A percentile compares a stretch with the other conserved stretches of the same genome.
These are phyloP conservation scores for Hydroisotoma schaefferi DNA, from an alignment of 2,888 invertebrate species.

Conservation along the genomic window DNA sequence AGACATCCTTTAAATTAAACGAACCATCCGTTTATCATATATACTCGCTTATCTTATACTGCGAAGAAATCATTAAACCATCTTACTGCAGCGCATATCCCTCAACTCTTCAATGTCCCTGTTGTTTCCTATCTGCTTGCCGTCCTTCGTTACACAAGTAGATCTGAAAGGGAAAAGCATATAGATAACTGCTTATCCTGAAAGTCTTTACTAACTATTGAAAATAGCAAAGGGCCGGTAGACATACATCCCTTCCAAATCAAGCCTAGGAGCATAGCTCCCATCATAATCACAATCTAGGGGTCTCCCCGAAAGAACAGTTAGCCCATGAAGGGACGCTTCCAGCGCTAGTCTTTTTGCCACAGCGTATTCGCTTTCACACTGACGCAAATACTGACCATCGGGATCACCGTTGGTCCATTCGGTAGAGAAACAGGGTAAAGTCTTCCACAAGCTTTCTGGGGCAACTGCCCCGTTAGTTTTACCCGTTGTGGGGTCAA, in stretches of 20 bases:
- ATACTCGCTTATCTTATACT: background rate
- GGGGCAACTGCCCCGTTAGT: conserved; percentile 39
- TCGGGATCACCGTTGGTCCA: conserved; percentile 17
- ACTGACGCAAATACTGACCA: conserved; percentile 32
- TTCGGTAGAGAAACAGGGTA: conserved; percentile 42
- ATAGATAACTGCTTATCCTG: background rate
- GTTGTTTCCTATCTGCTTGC: conserved; percentile 12
- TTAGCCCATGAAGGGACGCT: conserved; percentile 37
- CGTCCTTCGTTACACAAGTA: conserved; percentile 29
- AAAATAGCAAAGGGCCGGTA: background rate
- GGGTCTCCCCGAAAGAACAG: background rate
- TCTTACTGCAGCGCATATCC: conserved; percentile 37
- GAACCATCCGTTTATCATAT: background rate
- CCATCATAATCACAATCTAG: conserved; percentile 43
- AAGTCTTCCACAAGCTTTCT: conserved; percentile 40
- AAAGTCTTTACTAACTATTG: background rate
- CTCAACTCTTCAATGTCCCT: background rate
- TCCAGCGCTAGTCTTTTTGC: conserved; percentile 23
- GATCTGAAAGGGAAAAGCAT: conserved; percentile 13
- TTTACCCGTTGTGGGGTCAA: conserved; percentile 40
- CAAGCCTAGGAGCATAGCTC: conserved; percentile 25
- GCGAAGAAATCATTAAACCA: background rate
- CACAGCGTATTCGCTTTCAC: conserved; percentile 41
- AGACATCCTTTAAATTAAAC: conserved; percentile 25
- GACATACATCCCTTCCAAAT: conserved; percentile 11